A percentile compares a stretch with the other conserved stretches of the same genome.
Evolutionary conservation across 1,140 invertebrate genomes (phyloP).

Genomic region (Lepidurus apus): DNA sequence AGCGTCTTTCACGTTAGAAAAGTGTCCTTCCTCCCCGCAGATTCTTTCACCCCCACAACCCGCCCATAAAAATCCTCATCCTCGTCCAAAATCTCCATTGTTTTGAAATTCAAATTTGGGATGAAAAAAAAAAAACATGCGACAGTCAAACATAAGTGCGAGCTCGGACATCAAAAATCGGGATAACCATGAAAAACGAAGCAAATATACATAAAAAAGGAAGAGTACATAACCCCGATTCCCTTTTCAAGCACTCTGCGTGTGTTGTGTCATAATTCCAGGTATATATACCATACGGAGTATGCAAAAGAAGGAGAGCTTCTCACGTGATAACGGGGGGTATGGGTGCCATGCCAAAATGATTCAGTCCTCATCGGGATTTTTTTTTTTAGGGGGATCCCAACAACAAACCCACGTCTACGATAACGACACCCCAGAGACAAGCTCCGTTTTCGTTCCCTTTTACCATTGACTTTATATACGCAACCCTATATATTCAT

Average conservation of each 20-base stretch:
- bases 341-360: neutral
- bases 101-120: neutral
- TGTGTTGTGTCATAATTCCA: neutral
- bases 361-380: neutral
- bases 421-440: conserved; percentile 7
- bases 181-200: neutral
- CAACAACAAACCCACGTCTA: neutral
- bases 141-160: neutral
- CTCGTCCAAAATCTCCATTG: neutral
- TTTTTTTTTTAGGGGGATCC: neutral
- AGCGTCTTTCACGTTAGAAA: neutral
- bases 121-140: neutral
- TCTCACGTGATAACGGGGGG: neutral
- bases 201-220: neutral
- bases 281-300: neutral
- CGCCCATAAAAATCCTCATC: neutral
- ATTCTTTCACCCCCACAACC: neutral
- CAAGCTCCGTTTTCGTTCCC: neutral
- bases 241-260: neutral
- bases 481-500: too few relatives aligned
- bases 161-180: neutral
- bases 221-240: neutral
- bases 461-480: neutral
- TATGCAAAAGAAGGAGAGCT: neutral
- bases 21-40: neutral